Evolutionary conservation across 1,140 invertebrate genomes (phyloP), one percentile per base, ranked within the genome.

Genomic region (Sinonovacula constricta): DNA sequence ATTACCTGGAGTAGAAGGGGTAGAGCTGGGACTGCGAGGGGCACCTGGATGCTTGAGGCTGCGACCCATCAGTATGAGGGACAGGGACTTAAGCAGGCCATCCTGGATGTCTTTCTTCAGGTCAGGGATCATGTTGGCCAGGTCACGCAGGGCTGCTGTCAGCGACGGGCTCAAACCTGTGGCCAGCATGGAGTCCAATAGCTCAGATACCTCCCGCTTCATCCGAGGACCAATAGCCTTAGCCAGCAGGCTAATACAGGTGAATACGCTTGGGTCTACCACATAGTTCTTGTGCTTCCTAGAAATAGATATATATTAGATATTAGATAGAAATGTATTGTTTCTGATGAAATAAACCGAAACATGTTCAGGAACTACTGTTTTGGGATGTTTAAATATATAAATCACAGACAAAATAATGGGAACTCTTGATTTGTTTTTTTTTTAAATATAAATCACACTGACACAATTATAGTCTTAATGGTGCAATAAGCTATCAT

Each of bases 31-130:
- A 60, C 74, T 84, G 39, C 83, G 83, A 10, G 86, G 83, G 14
- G 88, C 88, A 18, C 89, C 88, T 22, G 89, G 88, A 62, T 90
- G 88, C 34, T 81, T 85, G 28, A 89, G 92, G 0, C 95, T 94
- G 86, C 96, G 95, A 83, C 97, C 96, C 94, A 98, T 96, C 24
- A 99, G 90, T 24, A 99, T 95, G 76, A 96, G 92, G 0, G 95
- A 97, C 0, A 98, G 87, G 92, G 97, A 97, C 86, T 96, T 94
- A 22, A 98, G 91, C 28, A 98, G 90, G 15, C 66, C 66, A 86
- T 99, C 96, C 54, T 97, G 97, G 86, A 99, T 98, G 86, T 97
- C 95, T 36, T 94, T 93, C 90, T 96, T 98, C 2, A 99, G 92
- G 54, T 94, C 92, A 10, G 98, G 97, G 57, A 99, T 95, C 88